These are phyloP conservation scores for Drosophila novamexicana DNA, from an alignment of 1,140 invertebrate species.

Conservation along the genomic window DNA sequence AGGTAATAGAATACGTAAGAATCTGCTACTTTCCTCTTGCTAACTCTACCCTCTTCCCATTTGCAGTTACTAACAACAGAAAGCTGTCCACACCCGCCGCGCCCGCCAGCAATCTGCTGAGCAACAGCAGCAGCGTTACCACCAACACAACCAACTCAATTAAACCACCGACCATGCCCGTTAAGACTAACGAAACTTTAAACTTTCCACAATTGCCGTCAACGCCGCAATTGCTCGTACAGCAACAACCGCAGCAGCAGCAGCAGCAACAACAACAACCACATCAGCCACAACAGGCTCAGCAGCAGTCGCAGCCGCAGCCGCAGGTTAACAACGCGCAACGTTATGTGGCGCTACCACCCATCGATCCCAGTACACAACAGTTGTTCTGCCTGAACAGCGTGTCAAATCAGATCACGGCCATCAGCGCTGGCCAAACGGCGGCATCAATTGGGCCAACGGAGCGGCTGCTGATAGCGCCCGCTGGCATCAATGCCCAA, in stretches of 20 bases:
- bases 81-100: slow-evolving; percentile 31
- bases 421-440: slow-evolving; percentile 79
- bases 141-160: slow-evolving; percentile 49
- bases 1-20: slow-evolving; percentile 31
- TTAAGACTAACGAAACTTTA: slow-evolving; percentile 49
- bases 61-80: slow-evolving; percentile 52
- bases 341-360: slow-evolving; percentile 79
- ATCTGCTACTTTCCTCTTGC: neutral
- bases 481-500: slow-evolving; percentile 83
- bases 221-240: slow-evolving; percentile 15
- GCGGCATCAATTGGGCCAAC: slow-evolving; percentile 79
- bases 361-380: slow-evolving; percentile 78
- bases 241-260: slow-evolving; percentile 32
- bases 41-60: neutral
- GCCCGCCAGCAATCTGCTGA: slow-evolving; percentile 35
- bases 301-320: slow-evolving; percentile 26
- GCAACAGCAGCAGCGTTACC: slow-evolving; percentile 29
- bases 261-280: slow-evolving; percentile 19
- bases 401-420: slow-evolving; percentile 82
- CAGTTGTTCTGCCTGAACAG: slow-evolving; percentile 83
- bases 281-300: slow-evolving; percentile 39
- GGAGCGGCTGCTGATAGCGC: slow-evolving; percentile 79
- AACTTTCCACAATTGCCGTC: slow-evolving; percentile 54
- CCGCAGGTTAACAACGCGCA: slow-evolving; percentile 44
- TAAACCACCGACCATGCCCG: slow-evolving; percentile 61